Percentiles rank a stretch among this genome's conserved stretches.
phyloP scores from a whole-genome alignment of 2,113 vertebrate species.

The Eublepharis macularius region DNA sequence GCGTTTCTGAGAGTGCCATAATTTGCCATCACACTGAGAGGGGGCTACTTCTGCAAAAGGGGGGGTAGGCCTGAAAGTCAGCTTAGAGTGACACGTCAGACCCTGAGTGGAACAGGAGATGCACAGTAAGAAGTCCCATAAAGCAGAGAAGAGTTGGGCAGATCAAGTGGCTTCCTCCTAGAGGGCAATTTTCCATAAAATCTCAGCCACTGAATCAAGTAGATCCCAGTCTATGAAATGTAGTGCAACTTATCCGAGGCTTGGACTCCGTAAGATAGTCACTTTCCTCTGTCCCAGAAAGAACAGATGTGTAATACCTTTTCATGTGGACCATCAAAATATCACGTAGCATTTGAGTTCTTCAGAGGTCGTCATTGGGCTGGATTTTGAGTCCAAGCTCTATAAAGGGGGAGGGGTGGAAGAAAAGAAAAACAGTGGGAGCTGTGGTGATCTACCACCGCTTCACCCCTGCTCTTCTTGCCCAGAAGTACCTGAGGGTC shows the following conservation, averaged over 20 bases:
- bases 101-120: background rate
- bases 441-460: too few species aligned
- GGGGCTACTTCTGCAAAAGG: background rate
- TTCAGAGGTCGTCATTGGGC: too few species aligned
- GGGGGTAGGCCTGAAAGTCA: background rate
- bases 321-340: too few species aligned
- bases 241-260: background rate
- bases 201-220: background rate
- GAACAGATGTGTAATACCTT: too few species aligned
- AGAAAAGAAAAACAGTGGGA: too few species aligned
- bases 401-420: too few species aligned
- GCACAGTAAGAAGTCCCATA: background rate
- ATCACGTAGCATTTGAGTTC: too few species aligned
- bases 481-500: too few species aligned
- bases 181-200: background rate
- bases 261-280: too few species aligned
- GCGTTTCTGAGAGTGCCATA: background rate
- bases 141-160: background rate
- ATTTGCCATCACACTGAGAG: background rate
- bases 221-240: background rate
- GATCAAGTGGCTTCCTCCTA: background rate
- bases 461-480: too few species aligned
- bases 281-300: too few species aligned
- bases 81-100: constrained; percentile 2
- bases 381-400: too few species aligned